phyloP scores from a whole-genome alignment of 2,888 invertebrate species.

The Caenorhabditis sp. region DNA sequence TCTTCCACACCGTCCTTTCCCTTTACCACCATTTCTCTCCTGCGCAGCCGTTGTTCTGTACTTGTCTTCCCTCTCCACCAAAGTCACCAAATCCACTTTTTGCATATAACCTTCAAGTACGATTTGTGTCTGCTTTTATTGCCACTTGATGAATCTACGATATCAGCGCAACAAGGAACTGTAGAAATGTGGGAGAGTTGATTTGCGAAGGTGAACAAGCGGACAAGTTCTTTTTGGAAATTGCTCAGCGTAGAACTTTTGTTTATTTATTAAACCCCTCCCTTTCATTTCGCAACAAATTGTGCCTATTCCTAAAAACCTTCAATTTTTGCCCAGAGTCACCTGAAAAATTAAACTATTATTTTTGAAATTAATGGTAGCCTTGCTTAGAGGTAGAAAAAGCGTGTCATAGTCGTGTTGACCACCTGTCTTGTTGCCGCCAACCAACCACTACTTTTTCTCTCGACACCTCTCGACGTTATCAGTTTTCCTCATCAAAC shows the following conservation, averaged over 20 bases:
- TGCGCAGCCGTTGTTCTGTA: too few species aligned
- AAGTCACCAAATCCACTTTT: constrained; percentile 38
- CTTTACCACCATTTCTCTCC: constrained; percentile 2
- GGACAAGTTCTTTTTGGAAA: too few species aligned
- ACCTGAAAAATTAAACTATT: neutral
- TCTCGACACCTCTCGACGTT: constrained; percentile 35
- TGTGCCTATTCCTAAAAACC: too few species aligned
- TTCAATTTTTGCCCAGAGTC: neutral
- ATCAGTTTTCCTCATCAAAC: constrained; percentile 44
- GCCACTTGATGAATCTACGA: constrained; percentile 7
- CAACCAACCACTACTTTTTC: constrained; percentile 34
- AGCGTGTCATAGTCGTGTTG: constrained; percentile 35
- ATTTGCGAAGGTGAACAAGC: too few species aligned
- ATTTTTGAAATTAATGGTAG: neutral
- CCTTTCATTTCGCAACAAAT: too few species aligned
- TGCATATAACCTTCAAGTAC: constrained; percentile 47
- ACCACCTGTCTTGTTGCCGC: constrained; percentile 27
- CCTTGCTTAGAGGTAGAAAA: constrained; percentile 12
- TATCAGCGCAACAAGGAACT: neutral
- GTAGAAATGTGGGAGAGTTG: too few species aligned
- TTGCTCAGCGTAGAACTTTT: too few species aligned
- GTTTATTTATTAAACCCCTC: too few species aligned
- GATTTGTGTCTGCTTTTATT: constrained; percentile 38
- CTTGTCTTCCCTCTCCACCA: constrained; percentile 15
- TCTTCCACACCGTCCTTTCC: constrained; percentile 15